These are phyloP conservation scores for Argyrosomus regius DNA, from an alignment of 2,797 vertebrate species.

Conservation along the genomic window DNA sequence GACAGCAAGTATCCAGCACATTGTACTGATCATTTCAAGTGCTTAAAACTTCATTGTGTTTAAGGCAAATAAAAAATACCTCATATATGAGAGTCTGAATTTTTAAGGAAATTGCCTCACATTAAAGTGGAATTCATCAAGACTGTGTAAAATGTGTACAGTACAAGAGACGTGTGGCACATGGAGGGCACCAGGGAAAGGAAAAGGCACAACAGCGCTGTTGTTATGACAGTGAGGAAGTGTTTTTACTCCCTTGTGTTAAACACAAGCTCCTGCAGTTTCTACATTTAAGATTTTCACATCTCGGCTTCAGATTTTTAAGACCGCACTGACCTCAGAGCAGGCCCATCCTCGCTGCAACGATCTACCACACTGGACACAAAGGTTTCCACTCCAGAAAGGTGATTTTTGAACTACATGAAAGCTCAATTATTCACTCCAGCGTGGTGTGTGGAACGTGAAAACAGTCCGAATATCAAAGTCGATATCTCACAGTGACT, in stretches of 20 bases:
- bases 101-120: slow-evolving; percentile 13
- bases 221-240: slow-evolving; percentile 41
- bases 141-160: slow-evolving; percentile 50
- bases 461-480: slow-evolving; percentile 20
- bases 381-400: neutral
- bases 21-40: neutral
- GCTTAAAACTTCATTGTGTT: neutral
- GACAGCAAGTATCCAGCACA: neutral
- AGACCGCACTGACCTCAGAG: slow-evolving; percentile 1
- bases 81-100: neutral
- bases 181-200: slow-evolving; percentile 5
- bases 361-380: neutral
- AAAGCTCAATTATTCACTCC: neutral
- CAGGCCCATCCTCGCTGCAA: slow-evolving; percentile 21
- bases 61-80: neutral
- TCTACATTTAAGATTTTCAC: slow-evolving; percentile 43
- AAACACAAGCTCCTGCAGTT: slow-evolving; percentile 38
- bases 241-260: slow-evolving; percentile 32
- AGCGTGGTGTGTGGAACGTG: neutral
- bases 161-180: slow-evolving; percentile 43
- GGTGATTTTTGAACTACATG: neutral
- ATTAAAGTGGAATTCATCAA: slow-evolving; percentile 56
- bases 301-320: slow-evolving; percentile 37
- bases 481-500: slow-evolving; percentile 11
- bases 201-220: slow-evolving; percentile 1